These are phyloP conservation scores for Stratiomys singularior DNA, from an alignment of 2,888 invertebrate species.

Conservation along the genomic window DNA sequence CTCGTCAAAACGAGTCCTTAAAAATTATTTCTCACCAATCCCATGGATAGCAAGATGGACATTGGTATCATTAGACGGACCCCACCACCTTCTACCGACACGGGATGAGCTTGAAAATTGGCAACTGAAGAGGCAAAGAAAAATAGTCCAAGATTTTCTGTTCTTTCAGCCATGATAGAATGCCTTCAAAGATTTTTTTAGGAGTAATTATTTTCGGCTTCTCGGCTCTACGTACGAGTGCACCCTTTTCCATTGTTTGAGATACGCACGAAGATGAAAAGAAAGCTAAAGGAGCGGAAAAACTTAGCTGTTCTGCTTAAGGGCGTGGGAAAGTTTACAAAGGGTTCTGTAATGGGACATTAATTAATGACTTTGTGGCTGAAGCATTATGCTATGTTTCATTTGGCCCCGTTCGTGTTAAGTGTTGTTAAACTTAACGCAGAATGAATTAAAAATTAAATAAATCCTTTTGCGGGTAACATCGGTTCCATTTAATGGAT, in stretches of 20 bases:
- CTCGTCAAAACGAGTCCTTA: conserved; percentile 29
- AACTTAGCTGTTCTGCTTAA: not conserved
- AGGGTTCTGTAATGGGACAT: not conserved
- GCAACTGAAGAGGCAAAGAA: not conserved
- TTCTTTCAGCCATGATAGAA: not conserved
- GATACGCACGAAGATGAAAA: too few relatives aligned
- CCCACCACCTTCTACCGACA: not conserved
- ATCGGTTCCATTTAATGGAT: too few relatives aligned
- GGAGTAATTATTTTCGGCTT: not conserved
- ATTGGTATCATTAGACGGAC: too few relatives aligned
- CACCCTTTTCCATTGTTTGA: too few relatives aligned
- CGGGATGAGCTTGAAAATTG: not conserved
- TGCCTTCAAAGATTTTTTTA: not conserved
- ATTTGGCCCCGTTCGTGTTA: not conserved
- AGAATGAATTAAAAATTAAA: too few relatives aligned
- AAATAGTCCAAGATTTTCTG: not conserved
- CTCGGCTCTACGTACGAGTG: not conserved
- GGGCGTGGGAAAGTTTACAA: not conserved
- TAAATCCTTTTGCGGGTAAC: too few relatives aligned
- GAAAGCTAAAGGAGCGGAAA: not conserved
- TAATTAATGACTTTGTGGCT: conserved; percentile 16
- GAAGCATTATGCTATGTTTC: not conserved
- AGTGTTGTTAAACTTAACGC: too few relatives aligned
- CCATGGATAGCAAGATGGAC: not conserved
- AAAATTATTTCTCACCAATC: conserved; percentile 13